phyloP scores from a whole-genome alignment of 2,113 vertebrate species.

The Chamaea fasciata region DNA sequence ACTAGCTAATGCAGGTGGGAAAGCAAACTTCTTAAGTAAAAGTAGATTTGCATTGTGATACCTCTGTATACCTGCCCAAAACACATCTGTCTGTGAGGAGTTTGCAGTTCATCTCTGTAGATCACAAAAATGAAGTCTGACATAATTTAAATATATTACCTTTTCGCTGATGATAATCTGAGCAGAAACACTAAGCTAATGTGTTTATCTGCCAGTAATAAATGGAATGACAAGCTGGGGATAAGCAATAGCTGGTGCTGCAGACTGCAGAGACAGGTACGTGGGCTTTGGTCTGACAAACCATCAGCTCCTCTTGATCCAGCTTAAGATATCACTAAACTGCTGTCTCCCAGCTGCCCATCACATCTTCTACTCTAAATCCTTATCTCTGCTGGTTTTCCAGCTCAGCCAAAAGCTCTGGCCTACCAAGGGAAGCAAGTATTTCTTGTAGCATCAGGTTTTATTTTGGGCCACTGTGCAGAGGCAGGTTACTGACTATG shows the following conservation, averaged over 20 bases:
- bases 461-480: background rate
- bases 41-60: background rate
- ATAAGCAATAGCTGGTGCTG: background rate
- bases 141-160: background rate
- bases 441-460: background rate
- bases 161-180: background rate
- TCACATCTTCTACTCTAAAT: background rate
- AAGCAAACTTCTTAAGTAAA: background rate
- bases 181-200: background rate
- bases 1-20: background rate
- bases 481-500: background rate
- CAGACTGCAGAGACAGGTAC: accelerated
- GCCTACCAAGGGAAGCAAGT: background rate
- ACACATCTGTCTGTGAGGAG: background rate
- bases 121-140: background rate
- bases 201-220: background rate
- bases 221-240: background rate
- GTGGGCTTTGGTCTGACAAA: background rate
- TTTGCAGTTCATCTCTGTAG: background rate
- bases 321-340: background rate
- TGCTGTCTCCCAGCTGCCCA: background rate
- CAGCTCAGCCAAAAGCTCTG: background rate
- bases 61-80: background rate
- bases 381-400: background rate
- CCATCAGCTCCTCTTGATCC: background rate